A percentile compares a stretch with the other conserved stretches of the same genome.
Conservation (phyloP, 2,113 vertebrate species). For the Bufo gargarizans region DNA sequence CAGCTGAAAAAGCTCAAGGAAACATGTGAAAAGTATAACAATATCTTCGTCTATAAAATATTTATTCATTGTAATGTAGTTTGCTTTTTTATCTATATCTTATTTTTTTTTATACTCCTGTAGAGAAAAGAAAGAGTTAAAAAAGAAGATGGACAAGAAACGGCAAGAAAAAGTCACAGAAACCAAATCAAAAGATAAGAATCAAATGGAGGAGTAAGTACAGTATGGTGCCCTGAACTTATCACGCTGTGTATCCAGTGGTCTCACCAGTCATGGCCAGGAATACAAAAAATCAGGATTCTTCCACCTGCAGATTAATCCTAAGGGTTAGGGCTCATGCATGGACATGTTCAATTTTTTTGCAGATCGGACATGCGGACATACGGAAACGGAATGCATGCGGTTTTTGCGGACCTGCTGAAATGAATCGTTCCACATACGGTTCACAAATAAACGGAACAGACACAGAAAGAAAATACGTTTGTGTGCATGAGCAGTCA, state of each 20-base stretch:
- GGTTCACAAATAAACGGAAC: too few species aligned
- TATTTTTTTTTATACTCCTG: constrained; percentile 48
- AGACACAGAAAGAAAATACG: too few species aligned
- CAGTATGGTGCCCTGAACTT: constrained; percentile 23
- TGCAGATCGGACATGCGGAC: too few species aligned
- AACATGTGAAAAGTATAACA: constrained; percentile 91
- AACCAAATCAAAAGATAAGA: constrained; percentile 93
- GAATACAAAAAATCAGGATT: background rate
- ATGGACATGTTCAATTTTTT: too few species aligned
- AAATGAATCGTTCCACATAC: too few species aligned
- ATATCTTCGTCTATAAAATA: constrained; percentile 22
- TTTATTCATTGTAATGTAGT: background rate
- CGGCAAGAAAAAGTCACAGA: constrained; percentile 95
- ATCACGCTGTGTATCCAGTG: background rate
- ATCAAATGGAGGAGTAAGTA: constrained; percentile 92
- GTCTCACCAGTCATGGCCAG: background rate
- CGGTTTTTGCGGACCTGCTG: too few species aligned
- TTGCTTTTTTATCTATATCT: constrained; percentile 31
- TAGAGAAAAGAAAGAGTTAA: constrained; percentile 96
- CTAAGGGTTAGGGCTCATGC: too few species aligned
- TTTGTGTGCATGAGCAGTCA: too few species aligned
- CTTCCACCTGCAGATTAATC: background rate
- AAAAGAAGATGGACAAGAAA: constrained; percentile 98
- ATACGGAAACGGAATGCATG: too few species aligned
- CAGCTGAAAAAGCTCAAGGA: constrained; percentile 95